These are phyloP conservation scores for Drosophila nasuta DNA, from an alignment of 1,140 invertebrate genomes.

Conservation along the genomic window DNA sequence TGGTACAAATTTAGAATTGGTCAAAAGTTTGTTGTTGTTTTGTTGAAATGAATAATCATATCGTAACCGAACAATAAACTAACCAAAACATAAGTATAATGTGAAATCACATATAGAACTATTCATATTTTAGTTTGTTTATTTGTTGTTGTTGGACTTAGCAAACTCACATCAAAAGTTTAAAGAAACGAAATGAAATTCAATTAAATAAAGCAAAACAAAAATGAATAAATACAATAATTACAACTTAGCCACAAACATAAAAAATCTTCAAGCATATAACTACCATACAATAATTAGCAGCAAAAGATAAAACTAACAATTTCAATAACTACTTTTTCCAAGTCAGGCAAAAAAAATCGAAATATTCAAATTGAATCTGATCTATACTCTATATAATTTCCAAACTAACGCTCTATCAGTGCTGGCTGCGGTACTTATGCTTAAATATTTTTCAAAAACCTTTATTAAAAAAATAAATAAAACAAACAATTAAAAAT, in stretches of 20 bases:
- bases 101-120: background rate
- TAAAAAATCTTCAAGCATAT: conserved; percentile 29
- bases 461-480: conserved; percentile 59
- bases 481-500: conserved; percentile 19
- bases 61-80: conserved; percentile 71
- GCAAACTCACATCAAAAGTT: conserved; percentile 44
- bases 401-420: conserved; percentile 21
- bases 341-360: background rate
- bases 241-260: conserved; percentile 18
- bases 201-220: conserved; percentile 20
- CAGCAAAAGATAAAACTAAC: conserved; percentile 21
- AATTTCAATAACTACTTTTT: conserved; percentile 8
- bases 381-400: conserved; percentile 22
- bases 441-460: conserved; percentile 43
- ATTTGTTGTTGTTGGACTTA: conserved; percentile 72
- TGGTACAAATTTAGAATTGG: conserved; percentile 47
- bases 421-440: conserved; percentile 58
- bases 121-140: conserved; percentile 41
- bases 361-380: conserved; percentile 1
- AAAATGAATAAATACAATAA: conserved; percentile 42
- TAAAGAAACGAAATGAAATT: conserved; percentile 36
- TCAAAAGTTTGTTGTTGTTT: conserved; percentile 29
- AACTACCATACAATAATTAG: conserved; percentile 14
- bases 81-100: conserved; percentile 31
- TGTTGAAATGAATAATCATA: conserved; percentile 69